Conservation (phyloP, 2,888 invertebrate genomes). For the Myopa testacea region DNA sequence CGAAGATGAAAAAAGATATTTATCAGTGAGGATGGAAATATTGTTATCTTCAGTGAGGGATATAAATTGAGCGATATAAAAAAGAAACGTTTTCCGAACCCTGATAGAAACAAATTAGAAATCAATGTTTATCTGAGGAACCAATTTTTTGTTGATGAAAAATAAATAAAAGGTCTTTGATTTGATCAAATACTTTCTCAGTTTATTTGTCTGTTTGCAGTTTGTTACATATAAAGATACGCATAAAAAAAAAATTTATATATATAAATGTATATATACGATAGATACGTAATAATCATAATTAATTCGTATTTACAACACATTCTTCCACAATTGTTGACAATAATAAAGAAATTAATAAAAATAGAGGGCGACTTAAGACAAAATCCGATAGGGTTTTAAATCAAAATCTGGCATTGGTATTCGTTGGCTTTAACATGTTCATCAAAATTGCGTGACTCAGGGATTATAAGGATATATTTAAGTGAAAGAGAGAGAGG, state of each 20-base stretch:
- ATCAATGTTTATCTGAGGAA: too few relatives aligned
- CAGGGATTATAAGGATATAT: slow-evolving; percentile 15
- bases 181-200: slow-evolving; percentile 63
- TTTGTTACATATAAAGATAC: slow-evolving; percentile 53
- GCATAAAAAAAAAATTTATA: slow-evolving; percentile 18
- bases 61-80: too few relatives aligned
- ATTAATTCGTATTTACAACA: slow-evolving; percentile 58
- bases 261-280: slow-evolving; percentile 24
- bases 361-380: slow-evolving; percentile 33
- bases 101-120: too few relatives aligned
- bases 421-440: slow-evolving; percentile 41
- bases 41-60: too few relatives aligned
- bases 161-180: slow-evolving; percentile 34
- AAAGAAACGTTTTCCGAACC: too few relatives aligned
- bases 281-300: not conserved
- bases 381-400: slow-evolving; percentile 40
- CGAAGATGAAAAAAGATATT: too few relatives aligned
- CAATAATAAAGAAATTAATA: slow-evolving; percentile 43
- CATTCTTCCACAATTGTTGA: slow-evolving; percentile 51
- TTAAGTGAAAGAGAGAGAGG: slow-evolving; percentile 38
- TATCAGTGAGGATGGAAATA: too few relatives aligned
- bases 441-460: slow-evolving; percentile 29
- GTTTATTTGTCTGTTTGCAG: slow-evolving; percentile 64
- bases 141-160: not conserved
- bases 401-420: slow-evolving; percentile 43